Percentiles rank a stretch among this genome's conserved stretches.
Conservation (phyloP, 2,888 invertebrate species). For the Sarcophaga variegata region DNA sequence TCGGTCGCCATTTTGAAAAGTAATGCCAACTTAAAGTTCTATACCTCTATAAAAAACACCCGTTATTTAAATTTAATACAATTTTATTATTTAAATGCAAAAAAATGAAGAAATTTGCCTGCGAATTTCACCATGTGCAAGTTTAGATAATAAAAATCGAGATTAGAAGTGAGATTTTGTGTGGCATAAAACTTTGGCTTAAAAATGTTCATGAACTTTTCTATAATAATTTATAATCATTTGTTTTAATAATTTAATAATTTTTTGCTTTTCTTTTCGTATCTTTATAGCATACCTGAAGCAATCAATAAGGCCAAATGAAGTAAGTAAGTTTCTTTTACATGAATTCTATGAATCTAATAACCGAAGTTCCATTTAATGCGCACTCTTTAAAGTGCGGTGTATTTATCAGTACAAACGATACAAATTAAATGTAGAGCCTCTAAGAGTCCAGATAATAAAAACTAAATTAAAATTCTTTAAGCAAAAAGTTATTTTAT, state of each 20-base stretch:
- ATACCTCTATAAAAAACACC: no score
- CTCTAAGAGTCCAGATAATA: no score
- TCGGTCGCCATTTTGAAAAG: no score
- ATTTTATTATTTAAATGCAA: neutral
- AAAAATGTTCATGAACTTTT: no score
- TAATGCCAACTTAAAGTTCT: no score
- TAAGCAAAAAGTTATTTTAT: no score
- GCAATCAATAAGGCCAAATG: constrained; percentile 58
- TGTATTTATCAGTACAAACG: no score
- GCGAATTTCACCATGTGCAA: neutral
- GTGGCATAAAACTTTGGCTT: no score
- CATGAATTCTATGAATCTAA: neutral
- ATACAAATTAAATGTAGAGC: no score
- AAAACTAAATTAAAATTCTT: no score
- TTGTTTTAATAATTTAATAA: neutral
- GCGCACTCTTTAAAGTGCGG: neutral
- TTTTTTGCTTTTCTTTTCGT: constrained; percentile 11
- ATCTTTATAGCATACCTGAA: constrained; percentile 60
- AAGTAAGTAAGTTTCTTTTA: constrained; percentile 42
- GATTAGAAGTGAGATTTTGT: no score
- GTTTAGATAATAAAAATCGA: neutral
- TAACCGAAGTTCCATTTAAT: no score
- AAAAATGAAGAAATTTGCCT: neutral
- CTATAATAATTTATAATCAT: neutral
- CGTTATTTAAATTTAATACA: neutral